These are phyloP conservation scores for Nematolebias whitei DNA, from an alignment of 2,113 vertebrate genomes.

Conservation along the genomic window DNA sequence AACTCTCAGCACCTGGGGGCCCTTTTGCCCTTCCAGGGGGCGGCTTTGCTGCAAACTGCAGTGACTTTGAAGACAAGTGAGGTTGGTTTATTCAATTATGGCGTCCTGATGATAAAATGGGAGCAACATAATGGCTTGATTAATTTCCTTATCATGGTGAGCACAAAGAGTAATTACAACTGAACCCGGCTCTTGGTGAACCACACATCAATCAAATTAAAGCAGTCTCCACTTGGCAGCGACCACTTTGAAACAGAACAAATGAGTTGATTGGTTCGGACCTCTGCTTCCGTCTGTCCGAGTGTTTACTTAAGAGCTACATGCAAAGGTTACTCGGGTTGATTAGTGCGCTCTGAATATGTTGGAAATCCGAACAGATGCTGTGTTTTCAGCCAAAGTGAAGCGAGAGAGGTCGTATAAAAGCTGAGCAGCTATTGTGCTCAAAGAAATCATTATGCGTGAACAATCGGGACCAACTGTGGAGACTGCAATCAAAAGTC, in stretches of 20 bases:
- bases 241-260: slow-evolving; percentile 66
- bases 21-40: slow-evolving; percentile 34
- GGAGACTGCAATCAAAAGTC: slow-evolving; percentile 27
- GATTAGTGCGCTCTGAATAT: slow-evolving; percentile 33
- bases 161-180: slow-evolving; percentile 88
- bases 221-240: slow-evolving; percentile 61
- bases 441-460: slow-evolving; percentile 29
- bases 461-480: background rate
- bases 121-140: slow-evolving; percentile 84
- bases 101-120: slow-evolving; percentile 78
- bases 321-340: slow-evolving; percentile 53
- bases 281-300: slow-evolving; percentile 44
- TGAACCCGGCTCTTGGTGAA: slow-evolving; percentile 80
- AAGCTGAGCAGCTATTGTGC: slow-evolving; percentile 1
- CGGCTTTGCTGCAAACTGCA: slow-evolving; percentile 21
- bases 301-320: slow-evolving; percentile 55
- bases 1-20: slow-evolving; percentile 28
- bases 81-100: slow-evolving; percentile 83
- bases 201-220: slow-evolving; percentile 83
- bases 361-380: slow-evolving; percentile 44
- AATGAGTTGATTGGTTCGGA: slow-evolving; percentile 57
- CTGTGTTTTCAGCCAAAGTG: slow-evolving; percentile 5
- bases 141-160: slow-evolving; percentile 86
- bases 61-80: slow-evolving; percentile 71
- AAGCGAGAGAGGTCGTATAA: background rate